Evolutionary conservation across 2,113 vertebrate genomes (phyloP).

Genomic region (Eptatretus burgeri): DNA sequence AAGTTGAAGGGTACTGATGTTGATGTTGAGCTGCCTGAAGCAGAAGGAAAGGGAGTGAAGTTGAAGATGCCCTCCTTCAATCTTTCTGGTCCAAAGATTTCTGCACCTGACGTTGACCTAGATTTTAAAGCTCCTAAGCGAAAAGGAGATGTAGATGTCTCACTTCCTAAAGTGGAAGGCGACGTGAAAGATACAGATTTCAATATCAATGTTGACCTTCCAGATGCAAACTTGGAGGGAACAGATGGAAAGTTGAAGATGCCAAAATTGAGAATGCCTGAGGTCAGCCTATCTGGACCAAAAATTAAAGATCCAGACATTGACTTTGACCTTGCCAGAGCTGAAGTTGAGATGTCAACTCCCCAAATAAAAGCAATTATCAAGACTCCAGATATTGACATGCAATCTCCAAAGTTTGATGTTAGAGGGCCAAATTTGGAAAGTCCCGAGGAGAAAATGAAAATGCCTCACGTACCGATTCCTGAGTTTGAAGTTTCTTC

Average conservation of each 20-base stretch:
- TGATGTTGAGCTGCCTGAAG: conserved; percentile 9
- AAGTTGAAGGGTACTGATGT: conserved; percentile 12
- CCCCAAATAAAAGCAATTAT: conserved; percentile 9
- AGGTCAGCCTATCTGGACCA: conserved; percentile 11
- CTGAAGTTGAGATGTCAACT: not conserved
- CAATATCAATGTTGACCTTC: conserved; percentile 12
- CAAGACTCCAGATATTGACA: conserved; percentile 11
- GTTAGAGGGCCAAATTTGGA: conserved; percentile 10
- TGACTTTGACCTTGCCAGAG: not conserved
- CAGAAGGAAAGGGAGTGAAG: conserved; percentile 15
- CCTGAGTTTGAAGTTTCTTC: conserved; percentile 17
- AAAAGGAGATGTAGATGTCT: not conserved
- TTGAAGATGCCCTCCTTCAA: conserved; percentile 22
- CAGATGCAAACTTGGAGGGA: conserved; percentile 14
- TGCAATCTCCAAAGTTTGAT: not conserved
- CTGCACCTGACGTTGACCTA: conserved; percentile 11
- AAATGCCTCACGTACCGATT: conserved; percentile 19
- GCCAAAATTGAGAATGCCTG: conserved; percentile 21
- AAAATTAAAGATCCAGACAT: conserved; percentile 10
- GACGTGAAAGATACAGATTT: conserved; percentile 9
- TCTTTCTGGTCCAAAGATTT: conserved; percentile 15
- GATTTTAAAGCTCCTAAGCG: not conserved
- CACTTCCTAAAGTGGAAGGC: not conserved
- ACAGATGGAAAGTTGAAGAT: conserved; percentile 16
- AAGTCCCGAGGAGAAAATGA: conserved; percentile 14